Evolutionary conservation across 2,888 invertebrate genomes (phyloP).

Genomic region (Antheraea yamamai): DNA sequence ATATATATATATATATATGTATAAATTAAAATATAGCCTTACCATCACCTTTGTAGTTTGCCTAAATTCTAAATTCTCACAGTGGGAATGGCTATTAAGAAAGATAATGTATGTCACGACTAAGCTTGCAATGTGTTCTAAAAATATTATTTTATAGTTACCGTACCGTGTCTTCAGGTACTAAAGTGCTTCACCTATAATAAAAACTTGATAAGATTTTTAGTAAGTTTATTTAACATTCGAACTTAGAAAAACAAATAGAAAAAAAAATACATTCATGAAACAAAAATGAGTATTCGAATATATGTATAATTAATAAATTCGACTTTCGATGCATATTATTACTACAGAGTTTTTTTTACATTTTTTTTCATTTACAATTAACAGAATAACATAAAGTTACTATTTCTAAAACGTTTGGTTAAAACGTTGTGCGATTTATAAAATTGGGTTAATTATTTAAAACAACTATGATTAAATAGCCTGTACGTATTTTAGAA

Average conservation of each 20-base stretch:
- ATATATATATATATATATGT: no score
- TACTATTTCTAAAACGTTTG: neutral
- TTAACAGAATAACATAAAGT: neutral
- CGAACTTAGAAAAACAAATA: conserved; percentile 32
- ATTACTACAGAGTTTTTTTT: neutral
- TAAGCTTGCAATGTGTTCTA: no score
- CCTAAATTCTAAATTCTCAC: no score
- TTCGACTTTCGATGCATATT: conserved; percentile 37
- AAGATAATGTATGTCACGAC: no score
- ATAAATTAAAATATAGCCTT: no score
- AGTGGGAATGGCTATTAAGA: no score
- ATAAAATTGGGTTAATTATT: neutral
- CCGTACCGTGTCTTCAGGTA: neutral
- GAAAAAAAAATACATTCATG: conserved; percentile 40
- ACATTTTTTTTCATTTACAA: neutral
- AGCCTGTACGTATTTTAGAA: neutral
- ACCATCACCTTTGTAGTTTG: no score
- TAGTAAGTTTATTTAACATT: neutral
- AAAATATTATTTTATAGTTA: neutral
- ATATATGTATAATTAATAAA: conserved; percentile 47
- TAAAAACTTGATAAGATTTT: neutral
- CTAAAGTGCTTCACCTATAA: neutral
- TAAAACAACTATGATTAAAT: neutral
- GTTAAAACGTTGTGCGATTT: neutral
- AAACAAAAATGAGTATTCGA: conserved; percentile 25